phyloP scores from a whole-genome alignment of 2,797 vertebrate genomes.

The Hemibagrus guttatus region DNA sequence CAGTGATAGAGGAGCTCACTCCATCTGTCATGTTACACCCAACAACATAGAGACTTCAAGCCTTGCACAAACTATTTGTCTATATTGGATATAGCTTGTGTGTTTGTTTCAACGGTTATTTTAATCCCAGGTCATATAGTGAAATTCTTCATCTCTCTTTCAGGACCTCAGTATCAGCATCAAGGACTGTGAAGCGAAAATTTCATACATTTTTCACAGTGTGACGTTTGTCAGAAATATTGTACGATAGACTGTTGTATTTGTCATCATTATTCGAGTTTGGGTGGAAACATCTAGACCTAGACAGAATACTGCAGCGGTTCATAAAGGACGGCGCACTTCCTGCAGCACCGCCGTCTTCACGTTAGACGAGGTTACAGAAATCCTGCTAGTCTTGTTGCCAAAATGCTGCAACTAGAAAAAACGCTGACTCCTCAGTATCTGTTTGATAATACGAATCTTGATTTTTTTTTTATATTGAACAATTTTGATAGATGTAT shows the following conservation, averaged over 20 bases:
- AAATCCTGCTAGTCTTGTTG: background rate
- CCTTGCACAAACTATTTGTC: background rate
- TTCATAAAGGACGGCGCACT: background rate
- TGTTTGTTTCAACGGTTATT: background rate
- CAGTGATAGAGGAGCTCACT: slow-evolving; percentile 23
- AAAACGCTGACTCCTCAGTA: background rate
- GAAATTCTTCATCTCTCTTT: background rate
- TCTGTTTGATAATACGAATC: background rate
- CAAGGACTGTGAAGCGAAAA: background rate
- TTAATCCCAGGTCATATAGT: background rate
- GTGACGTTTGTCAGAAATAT: background rate
- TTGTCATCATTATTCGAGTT: background rate
- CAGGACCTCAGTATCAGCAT: background rate
- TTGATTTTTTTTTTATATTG: no score
- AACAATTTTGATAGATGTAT: no score
- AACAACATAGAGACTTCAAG: background rate
- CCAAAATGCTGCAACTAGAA: background rate
- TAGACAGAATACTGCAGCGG: background rate
- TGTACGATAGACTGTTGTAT: background rate
- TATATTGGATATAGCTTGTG: background rate
- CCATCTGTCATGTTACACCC: background rate
- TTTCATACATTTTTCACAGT: background rate
- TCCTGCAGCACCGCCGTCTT: background rate
- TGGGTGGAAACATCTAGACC: background rate
- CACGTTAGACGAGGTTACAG: background rate